Evolutionary conservation across 2,888 invertebrate genomes (phyloP).

Genomic region (Sminthurides aquaticus): DNA sequence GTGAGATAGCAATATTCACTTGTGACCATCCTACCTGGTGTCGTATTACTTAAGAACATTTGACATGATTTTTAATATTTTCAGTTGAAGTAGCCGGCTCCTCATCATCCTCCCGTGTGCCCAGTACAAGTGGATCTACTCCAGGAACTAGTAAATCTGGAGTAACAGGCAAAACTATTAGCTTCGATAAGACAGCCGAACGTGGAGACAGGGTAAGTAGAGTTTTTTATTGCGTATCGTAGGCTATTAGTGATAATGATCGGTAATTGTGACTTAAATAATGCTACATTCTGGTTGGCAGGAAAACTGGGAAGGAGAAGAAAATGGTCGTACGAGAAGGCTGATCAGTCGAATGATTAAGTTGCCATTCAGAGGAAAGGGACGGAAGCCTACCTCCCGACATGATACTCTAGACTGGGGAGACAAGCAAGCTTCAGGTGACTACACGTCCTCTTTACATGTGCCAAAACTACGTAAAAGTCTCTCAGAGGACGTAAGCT

Average conservation of each 20-base stretch:
- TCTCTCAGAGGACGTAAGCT: conserved; percentile 48
- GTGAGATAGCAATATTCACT: too few species aligned
- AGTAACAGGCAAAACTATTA: conserved; percentile 84
- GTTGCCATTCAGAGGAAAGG: conserved; percentile 59
- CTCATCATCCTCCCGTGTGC: conserved; percentile 6
- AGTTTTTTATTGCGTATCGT: neutral
- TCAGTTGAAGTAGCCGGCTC: conserved; percentile 12
- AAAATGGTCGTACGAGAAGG: conserved; percentile 55
- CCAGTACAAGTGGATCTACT: conserved; percentile 6
- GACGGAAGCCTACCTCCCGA: conserved; percentile 50
- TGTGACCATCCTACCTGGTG: too few species aligned
- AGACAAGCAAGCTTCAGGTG: conserved; percentile 24
- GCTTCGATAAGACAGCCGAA: conserved; percentile 82
- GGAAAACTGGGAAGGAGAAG: conserved; percentile 53
- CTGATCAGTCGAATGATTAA: conserved; percentile 64
- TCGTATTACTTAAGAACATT: too few species aligned
- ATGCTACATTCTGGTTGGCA: conserved; percentile 20
- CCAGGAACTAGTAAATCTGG: conserved; percentile 49
- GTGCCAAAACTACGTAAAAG: conserved; percentile 43
- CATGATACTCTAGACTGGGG: conserved; percentile 33
- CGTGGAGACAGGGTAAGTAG: conserved; percentile 57
- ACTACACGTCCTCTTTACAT: conserved; percentile 29
- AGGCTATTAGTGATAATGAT: too few species aligned
- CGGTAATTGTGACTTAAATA: too few species aligned
- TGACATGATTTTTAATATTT: too few species aligned